Base-by-base conservation (phyloP, 2,797 vertebrate genomes). In the Apogon talboti region DNA sequence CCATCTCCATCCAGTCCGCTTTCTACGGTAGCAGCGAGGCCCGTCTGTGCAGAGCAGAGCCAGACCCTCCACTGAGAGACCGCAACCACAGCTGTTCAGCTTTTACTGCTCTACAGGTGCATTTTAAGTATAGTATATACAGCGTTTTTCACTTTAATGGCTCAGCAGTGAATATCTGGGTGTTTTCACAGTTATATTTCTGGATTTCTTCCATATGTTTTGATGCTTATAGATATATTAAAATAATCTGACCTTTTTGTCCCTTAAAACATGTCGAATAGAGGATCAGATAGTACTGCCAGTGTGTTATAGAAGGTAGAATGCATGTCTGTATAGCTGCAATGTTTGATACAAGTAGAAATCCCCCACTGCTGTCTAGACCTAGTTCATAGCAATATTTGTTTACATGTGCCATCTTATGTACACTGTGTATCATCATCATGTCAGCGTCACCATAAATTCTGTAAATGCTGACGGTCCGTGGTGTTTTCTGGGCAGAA, bases 71-170 rank as follows among this genome's bases (percentile, higher is more conserved):
- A 0, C 66, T 44, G 59, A 14, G 55, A 21, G 28, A 68, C 51
- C 62, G 21, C 33, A 89, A 92, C 77, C 72, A 66, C 82, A 93
- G 88, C 91, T 99, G 98, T 58, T 92, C 93, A 45, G 94, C 95
- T 41, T 87, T 95, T 60, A 97, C 97, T 56, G 94, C 96, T 16
- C 84, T 99, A 72, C 97, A 98, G 96, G 98, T 99, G 95, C 55
- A 16, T 43, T 76, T 78, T 65, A 65, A 49, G 3, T 11, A 9
- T 21, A 15, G 15, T 10, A 14, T 15, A 48, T 16, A 3, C 44
- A 24, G 9, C 68, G 54, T 19, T 21, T 53, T 59, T 63, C 47
- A 69, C 57, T 59, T 42, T 72, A 19, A 11, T 37, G 18, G 18
- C 53, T 58, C 30, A 45, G 6, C 13, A 11, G 30, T 35, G 35